Conservation (phyloP, 2,797 vertebrate species). For the Aselliscus stoliczkanus region DNA sequence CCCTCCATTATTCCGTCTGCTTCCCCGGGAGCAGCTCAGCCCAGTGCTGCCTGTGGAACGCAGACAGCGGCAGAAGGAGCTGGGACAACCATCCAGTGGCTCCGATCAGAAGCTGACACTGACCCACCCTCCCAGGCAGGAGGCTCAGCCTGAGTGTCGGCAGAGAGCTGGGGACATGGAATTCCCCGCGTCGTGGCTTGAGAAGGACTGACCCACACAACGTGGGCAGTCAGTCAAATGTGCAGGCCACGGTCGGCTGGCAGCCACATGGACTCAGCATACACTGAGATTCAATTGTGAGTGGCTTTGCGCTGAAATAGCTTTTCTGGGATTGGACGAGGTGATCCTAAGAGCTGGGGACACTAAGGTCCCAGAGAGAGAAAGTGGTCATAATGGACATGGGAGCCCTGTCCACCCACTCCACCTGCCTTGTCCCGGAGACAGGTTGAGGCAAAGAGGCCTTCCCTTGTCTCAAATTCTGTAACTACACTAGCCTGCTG, state of each 20-base stretch:
- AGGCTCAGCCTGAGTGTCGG: not conserved
- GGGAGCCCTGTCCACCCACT: fast-evolving
- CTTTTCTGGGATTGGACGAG: too few relatives aligned
- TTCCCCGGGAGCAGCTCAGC: fast-evolving
- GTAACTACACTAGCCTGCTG: not conserved
- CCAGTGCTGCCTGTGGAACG: not conserved
- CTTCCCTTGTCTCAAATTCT: not conserved
- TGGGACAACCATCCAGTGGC: fast-evolving
- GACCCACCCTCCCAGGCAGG: fast-evolving
- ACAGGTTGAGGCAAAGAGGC: too few relatives aligned
- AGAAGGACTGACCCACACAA: not conserved
- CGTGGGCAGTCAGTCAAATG: fast-evolving
- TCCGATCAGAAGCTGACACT: too few relatives aligned
- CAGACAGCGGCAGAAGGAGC: not conserved
- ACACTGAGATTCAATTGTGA: not conserved
- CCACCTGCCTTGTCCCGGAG: fast-evolving
- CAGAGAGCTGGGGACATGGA: not conserved
- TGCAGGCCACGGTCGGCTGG: too few relatives aligned
- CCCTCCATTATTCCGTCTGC: too few relatives aligned
- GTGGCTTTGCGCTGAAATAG: not conserved
- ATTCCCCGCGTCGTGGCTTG: not conserved
- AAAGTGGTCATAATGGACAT: too few relatives aligned
- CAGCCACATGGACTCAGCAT: fast-evolving
- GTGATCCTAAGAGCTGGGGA: not conserved
- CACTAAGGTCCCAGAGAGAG: not conserved